These are phyloP conservation scores for Enchytraeus crypticus DNA, from an alignment of 2,888 invertebrate species.

Conservation along the genomic window DNA sequence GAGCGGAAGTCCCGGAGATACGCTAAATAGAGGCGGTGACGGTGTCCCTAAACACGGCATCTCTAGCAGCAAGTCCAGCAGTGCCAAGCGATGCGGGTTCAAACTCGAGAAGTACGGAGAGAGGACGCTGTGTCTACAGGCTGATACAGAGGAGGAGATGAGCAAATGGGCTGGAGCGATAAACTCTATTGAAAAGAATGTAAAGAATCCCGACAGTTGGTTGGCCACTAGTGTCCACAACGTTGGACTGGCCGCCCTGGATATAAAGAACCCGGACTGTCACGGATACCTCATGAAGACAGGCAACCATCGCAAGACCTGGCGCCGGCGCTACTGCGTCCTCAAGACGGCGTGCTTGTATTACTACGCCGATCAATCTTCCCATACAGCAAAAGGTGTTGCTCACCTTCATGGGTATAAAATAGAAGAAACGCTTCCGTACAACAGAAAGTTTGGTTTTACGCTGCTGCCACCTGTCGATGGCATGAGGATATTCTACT, in stretches of 20 bases:
- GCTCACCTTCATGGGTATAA: conserved; percentile 87
- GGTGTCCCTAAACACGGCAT: no score
- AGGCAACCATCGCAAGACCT: conserved; percentile 62
- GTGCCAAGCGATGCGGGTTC: conserved; percentile 45
- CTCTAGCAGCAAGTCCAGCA: no score
- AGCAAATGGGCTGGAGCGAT: conserved; percentile 55
- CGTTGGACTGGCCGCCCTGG: conserved; percentile 65
- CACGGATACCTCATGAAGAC: conserved; percentile 84
- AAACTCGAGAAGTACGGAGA: conserved; percentile 49
- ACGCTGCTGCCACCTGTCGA: conserved; percentile 80
- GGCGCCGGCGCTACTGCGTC: conserved; percentile 85
- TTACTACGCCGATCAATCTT: conserved; percentile 79
- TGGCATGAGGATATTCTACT: conserved; percentile 77
- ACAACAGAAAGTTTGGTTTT: conserved; percentile 83
- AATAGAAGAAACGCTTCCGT: conserved; percentile 66
- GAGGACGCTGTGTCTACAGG: conserved; percentile 69
- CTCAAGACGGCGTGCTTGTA: conserved; percentile 89
- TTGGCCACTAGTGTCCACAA: conserved; percentile 69
- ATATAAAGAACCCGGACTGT: conserved; percentile 76
- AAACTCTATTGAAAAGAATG: no score
- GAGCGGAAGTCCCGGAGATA: no score
- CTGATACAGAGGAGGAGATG: conserved; percentile 64
- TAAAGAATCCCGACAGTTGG: no score
- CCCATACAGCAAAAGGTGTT: conserved; percentile 81
- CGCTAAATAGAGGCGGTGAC: no score